These are phyloP conservation scores for Tor tambroides DNA, from an alignment of 2,113 vertebrate genomes.

Conservation along the genomic window DNA sequence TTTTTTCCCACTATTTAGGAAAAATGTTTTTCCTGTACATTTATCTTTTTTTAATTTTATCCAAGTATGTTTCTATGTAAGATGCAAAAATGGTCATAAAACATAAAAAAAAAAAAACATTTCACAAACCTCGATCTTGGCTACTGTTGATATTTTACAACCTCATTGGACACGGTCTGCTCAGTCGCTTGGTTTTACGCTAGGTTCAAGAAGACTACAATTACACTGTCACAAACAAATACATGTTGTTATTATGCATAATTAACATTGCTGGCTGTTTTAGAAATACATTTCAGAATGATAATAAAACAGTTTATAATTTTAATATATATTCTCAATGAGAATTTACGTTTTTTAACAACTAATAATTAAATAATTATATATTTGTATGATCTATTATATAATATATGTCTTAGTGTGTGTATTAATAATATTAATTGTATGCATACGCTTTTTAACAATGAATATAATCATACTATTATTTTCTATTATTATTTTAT, in stretches of 20 bases:
- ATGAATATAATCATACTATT: too few species aligned
- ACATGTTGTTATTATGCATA: background rate
- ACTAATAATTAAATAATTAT: too few species aligned
- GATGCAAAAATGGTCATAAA: constrained; percentile 3
- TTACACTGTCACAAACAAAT: background rate
- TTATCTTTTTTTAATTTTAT: background rate
- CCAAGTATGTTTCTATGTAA: constrained; percentile 8
- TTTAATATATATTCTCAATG: too few species aligned
- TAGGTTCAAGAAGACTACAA: background rate
- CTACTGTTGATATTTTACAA: background rate
- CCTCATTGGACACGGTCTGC: background rate
- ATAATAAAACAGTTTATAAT: too few species aligned
- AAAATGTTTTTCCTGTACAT: background rate
- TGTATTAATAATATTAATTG: too few species aligned
- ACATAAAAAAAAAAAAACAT: constrained; percentile 11
- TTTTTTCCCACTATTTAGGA: background rate
- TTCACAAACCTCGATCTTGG: constrained; percentile 1
- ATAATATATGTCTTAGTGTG: too few species aligned
- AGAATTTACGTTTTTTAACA: too few species aligned
- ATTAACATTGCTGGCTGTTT: background rate
- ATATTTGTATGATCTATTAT: too few species aligned
- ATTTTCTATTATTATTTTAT: too few species aligned
- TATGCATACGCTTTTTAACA: too few species aligned
- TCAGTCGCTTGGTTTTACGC: background rate
- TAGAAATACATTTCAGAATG: background rate